These are phyloP conservation scores for Equus przewalskii DNA, from an alignment of 2,113 vertebrate genomes.

Conservation along the genomic window DNA sequence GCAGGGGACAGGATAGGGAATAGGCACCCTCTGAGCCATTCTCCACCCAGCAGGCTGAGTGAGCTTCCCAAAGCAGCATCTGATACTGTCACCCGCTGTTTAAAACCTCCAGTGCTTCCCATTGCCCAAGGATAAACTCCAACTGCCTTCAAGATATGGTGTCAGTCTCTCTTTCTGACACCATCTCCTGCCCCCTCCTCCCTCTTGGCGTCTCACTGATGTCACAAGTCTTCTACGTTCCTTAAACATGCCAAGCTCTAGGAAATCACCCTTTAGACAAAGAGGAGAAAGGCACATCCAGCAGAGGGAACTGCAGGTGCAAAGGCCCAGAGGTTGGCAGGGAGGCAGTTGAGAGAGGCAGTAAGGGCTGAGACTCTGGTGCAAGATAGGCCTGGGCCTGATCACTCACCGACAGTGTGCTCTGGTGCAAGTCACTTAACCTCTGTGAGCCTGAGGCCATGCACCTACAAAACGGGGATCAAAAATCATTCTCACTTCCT, in stretches of 20 bases:
- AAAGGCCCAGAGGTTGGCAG: background rate
- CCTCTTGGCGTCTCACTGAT: background rate
- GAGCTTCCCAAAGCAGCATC: background rate
- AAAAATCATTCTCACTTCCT: background rate
- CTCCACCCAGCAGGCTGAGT: background rate
- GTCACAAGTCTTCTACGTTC: background rate
- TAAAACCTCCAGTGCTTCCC: background rate
- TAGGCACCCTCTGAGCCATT: rapidly evolving
- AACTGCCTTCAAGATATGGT: background rate
- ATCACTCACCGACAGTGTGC: rapidly evolving
- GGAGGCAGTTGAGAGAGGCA: background rate
- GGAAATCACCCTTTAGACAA: background rate
- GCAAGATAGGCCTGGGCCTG: background rate
- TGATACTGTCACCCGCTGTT: background rate
- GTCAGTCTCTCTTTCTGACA: background rate
- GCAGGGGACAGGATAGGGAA: background rate
- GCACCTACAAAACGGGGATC: background rate
- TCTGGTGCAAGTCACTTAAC: background rate
- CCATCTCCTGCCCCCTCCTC: background rate
- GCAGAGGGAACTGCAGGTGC: background rate
- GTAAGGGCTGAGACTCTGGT: background rate
- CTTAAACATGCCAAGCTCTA: background rate
- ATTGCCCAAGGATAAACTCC: background rate
- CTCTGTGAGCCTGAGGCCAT: background rate
- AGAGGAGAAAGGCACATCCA: background rate